phyloP scores from a whole-genome alignment of 2,113 vertebrate species.

The Pelecanus crispus region DNA sequence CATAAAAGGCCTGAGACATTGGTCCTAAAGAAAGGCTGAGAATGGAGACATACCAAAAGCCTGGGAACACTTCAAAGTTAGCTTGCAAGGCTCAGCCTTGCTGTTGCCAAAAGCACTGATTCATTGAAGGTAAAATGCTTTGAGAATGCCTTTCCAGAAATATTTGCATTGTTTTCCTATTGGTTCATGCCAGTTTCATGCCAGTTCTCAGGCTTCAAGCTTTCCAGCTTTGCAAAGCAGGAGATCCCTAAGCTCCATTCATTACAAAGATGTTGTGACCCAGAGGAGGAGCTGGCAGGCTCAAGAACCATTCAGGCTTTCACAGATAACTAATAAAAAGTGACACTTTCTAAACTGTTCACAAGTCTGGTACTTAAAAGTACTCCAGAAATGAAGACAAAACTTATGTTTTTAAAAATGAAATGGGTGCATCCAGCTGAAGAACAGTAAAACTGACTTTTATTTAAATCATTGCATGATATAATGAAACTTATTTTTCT shows the following conservation, averaged over 20 bases:
- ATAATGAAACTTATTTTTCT: background rate
- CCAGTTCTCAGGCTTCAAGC: constrained; percentile 11
- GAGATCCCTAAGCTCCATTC: background rate
- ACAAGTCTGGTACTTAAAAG: background rate
- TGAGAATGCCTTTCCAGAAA: constrained; percentile 6
- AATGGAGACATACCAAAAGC: background rate
- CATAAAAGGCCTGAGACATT: background rate
- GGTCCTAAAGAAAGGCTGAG: background rate
- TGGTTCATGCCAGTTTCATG: background rate
- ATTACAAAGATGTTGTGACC: background rate
- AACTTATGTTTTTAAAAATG: background rate
- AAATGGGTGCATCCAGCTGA: background rate
- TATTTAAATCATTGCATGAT: background rate
- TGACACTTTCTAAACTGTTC: background rate
- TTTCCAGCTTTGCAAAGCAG: background rate
- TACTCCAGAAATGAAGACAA: background rate
- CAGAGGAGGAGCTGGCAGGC: background rate
- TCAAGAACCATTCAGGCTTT: background rate
- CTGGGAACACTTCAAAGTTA: background rate
- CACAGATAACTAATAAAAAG: background rate
- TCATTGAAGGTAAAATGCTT: background rate
- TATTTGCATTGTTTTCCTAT: constrained; percentile 30
- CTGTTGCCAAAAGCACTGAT: background rate
- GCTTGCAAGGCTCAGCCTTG: background rate
- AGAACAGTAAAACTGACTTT: background rate